Evolutionary conservation across 2,113 vertebrate species (phyloP).

Genomic region (Eclectus roratus): DNA sequence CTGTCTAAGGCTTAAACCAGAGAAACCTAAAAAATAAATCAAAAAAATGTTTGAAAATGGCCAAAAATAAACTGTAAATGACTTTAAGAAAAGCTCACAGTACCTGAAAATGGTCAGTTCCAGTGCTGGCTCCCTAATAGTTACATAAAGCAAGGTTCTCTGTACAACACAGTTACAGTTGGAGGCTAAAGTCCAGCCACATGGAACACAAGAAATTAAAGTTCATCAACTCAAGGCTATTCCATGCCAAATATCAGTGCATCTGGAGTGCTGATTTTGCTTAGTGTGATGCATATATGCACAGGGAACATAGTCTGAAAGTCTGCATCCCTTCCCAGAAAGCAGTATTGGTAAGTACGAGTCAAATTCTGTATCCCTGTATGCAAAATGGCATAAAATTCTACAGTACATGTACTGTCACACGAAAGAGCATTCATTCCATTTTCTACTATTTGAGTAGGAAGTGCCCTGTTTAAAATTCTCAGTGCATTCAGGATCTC

Average conservation of each 20-base stretch:
- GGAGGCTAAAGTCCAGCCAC: slow-evolving; percentile 27
- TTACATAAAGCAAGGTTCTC: background rate
- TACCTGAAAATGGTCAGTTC: background rate
- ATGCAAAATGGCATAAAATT: background rate
- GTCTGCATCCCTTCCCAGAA: background rate
- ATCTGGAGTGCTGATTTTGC: background rate
- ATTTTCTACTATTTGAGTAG: background rate
- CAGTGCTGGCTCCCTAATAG: background rate
- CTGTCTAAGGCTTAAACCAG: background rate
- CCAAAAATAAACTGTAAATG: background rate
- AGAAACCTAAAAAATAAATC: background rate
- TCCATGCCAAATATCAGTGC: background rate
- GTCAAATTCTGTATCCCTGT: background rate
- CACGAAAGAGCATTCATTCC: background rate
- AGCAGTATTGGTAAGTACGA: background rate
- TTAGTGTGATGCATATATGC: background rate
- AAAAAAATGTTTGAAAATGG: background rate
- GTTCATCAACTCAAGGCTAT: background rate
- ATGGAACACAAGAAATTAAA: background rate
- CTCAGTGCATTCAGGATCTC: background rate
- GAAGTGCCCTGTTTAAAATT: background rate
- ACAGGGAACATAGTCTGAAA: background rate
- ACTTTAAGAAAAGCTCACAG: background rate
- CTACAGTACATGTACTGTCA: too few relatives aligned
- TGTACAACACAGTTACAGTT: background rate